A percentile compares a stretch with the other conserved stretches of the same genome.
phyloP scores from a whole-genome alignment of 2,113 vertebrate species.

The Willisornis vidua region DNA sequence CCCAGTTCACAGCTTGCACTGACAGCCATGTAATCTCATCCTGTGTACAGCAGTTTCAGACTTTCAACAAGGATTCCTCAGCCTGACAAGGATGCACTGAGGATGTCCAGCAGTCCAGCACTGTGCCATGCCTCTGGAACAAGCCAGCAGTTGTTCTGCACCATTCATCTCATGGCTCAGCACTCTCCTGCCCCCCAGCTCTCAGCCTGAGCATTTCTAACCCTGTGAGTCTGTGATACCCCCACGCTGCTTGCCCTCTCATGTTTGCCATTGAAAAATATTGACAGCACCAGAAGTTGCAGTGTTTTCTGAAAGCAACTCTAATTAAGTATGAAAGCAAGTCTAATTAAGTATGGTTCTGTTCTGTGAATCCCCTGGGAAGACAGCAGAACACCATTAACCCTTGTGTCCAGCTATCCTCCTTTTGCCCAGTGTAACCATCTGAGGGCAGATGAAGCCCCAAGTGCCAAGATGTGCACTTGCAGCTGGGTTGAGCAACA shows the following conservation, averaged over 20 bases:
- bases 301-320: neutral
- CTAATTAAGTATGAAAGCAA: neutral
- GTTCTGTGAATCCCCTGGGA: neutral
- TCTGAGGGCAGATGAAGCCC: neutral
- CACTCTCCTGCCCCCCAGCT: neutral
- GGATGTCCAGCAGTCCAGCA: neutral
- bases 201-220: neutral
- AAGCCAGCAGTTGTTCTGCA: neutral
- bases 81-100: neutral
- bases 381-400: neutral
- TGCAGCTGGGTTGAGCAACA: neutral
- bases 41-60: neutral
- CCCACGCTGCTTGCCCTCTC: neutral
- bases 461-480: fast-evolving
- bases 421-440: neutral
- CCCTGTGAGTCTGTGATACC: neutral
- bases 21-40: neutral
- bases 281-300: neutral
- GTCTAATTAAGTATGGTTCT: neutral
- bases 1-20: neutral
- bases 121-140: neutral
- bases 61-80: neutral
- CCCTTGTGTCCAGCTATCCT: neutral
- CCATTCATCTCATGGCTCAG: neutral
- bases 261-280: fast-evolving